A percentile compares a stretch with the other conserved stretches of the same genome.
These are phyloP conservation scores for Luscinia megarhynchos DNA, from an alignment of 2,797 vertebrate genomes.

Conservation along the genomic window DNA sequence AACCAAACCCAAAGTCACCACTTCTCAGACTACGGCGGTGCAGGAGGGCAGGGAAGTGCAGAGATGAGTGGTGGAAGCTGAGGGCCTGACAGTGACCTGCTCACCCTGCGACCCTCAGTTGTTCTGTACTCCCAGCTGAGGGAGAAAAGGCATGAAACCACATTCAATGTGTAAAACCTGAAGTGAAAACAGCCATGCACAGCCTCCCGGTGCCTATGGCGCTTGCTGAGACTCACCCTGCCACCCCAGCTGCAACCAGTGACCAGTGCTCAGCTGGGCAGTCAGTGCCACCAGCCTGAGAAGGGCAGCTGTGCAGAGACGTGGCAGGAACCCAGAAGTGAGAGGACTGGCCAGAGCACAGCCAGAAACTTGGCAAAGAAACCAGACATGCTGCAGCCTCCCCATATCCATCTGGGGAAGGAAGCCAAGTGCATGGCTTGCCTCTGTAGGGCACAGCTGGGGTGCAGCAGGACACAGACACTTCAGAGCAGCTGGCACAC, in stretches of 20 bases:
- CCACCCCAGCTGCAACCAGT: not conserved
- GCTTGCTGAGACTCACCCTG: rapidly evolving
- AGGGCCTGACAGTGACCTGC: not conserved
- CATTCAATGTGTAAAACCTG: not conserved
- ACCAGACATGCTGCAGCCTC: not conserved
- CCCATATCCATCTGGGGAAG: not conserved
- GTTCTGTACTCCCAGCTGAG: not conserved
- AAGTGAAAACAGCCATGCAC: rapidly evolving
- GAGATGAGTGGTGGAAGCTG: not conserved
- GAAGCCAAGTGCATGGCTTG: not conserved
- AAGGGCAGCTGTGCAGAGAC: not conserved
- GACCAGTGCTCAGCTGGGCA: not conserved
- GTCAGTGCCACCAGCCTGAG: not conserved
- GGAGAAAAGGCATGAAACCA: not conserved
- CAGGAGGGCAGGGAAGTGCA: not conserved
- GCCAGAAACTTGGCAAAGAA: not conserved
- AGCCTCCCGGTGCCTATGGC: not conserved
- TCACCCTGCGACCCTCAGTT: not conserved
- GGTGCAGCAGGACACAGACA: not conserved
- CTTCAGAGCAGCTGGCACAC: not conserved
- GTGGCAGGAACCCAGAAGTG: not conserved
- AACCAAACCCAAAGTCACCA: not conserved
- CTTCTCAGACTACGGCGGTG: not conserved
- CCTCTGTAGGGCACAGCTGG: not conserved
- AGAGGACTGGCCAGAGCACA: not conserved